phyloP scores from a whole-genome alignment of 2,113 vertebrate species.

The Connochaetes taurinus region DNA sequence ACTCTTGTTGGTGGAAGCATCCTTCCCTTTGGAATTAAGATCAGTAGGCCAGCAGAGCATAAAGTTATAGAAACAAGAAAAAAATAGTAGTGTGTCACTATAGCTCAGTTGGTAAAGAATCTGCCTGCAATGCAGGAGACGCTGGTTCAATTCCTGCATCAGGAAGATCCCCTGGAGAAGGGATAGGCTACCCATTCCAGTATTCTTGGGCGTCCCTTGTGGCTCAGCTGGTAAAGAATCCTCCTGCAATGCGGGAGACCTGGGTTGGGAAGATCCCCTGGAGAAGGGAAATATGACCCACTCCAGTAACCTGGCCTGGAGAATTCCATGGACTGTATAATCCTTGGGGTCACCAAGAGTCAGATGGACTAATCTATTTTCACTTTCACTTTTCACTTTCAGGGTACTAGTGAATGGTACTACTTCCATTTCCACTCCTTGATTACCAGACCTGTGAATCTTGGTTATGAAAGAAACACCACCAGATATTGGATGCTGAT shows the following conservation, averaged over 20 bases:
- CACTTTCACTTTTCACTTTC: background rate
- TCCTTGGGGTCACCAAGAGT: background rate
- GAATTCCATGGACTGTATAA: background rate
- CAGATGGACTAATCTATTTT: background rate
- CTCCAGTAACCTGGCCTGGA: background rate
- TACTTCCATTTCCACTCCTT: background rate
- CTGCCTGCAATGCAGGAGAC: background rate
- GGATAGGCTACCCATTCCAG: background rate
- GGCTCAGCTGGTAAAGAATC: background rate
- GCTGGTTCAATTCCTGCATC: background rate
- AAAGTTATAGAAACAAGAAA: background rate
- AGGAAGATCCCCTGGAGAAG: background rate
- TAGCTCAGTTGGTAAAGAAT: background rate
- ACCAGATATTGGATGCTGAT: background rate
- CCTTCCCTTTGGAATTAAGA: background rate
- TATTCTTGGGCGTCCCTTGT: background rate
- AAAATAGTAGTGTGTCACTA: background rate
- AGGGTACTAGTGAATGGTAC: background rate
- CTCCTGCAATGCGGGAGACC: accelerated
- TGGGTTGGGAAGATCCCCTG: background rate
- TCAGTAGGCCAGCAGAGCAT: background rate
- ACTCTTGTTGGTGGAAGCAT: background rate
- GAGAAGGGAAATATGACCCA: background rate
- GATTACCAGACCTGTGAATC: background rate
- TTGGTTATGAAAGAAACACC: background rate